Conservation (phyloP, 2,113 vertebrate genomes). For the Chionis minor region DNA sequence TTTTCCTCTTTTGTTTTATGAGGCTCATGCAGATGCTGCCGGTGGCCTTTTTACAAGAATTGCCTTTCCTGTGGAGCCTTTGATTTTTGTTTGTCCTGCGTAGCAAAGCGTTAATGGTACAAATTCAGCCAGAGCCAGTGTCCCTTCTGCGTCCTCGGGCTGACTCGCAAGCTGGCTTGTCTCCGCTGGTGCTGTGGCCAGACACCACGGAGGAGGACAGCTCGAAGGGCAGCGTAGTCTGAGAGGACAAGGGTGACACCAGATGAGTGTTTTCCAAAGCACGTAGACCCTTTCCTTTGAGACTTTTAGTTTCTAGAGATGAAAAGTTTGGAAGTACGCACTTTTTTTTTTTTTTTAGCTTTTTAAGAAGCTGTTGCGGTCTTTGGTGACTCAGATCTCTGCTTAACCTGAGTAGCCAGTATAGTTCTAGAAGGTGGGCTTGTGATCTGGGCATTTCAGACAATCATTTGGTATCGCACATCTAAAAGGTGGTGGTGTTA, state of each 20-base stretch:
- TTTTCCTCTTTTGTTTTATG: background rate
- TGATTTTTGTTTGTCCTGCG: background rate
- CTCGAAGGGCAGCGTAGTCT: fast-evolving
- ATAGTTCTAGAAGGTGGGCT: background rate
- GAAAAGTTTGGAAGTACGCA: background rate
- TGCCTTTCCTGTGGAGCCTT: background rate
- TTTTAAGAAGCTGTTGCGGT: background rate
- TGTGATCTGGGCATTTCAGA: background rate
- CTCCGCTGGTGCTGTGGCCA: background rate
- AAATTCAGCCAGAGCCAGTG: background rate
- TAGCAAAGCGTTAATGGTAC: background rate
- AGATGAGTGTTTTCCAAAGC: background rate
- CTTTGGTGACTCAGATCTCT: background rate
- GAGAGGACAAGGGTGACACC: background rate
- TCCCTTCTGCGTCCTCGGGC: background rate
- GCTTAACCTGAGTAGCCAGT: background rate
- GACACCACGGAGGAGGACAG: background rate
- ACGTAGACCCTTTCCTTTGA: background rate
- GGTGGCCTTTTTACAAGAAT: background rate
- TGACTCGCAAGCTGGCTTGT: background rate
- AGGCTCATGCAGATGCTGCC: background rate
- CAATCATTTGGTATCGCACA: too few species aligned
- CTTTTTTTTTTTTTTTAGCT: background rate
- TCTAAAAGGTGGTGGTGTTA: background rate
- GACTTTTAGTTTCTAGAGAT: background rate